These are phyloP conservation scores for Eupithecia tripunctaria DNA, from an alignment of 2,888 invertebrate genomes.

Conservation along the genomic window DNA sequence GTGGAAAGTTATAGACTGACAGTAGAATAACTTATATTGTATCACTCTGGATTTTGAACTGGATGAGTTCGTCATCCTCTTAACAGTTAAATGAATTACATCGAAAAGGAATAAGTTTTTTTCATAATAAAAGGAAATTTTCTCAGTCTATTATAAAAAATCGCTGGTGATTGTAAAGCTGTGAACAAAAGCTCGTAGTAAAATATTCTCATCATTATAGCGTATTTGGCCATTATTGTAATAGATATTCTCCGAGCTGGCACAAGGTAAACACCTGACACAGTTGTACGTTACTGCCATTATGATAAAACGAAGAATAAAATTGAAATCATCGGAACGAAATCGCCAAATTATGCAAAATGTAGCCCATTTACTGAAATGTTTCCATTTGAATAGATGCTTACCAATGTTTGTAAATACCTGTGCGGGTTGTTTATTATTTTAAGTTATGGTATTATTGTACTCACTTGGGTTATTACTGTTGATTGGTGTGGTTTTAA, in stretches of 20 bases:
- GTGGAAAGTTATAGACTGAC: too few relatives aligned
- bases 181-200: background rate
- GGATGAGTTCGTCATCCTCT: too few relatives aligned
- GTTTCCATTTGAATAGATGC: slow-evolving; percentile 13
- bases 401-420: background rate
- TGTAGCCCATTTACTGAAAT: slow-evolving; percentile 19
- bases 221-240: background rate
- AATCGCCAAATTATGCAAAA: slow-evolving; percentile 36
- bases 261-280: slow-evolving; percentile 12
- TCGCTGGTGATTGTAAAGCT: background rate
- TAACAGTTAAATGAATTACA: too few relatives aligned
- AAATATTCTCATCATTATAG: background rate
- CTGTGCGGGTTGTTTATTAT: background rate
- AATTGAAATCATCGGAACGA: slow-evolving; percentile 25
- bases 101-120: too few relatives aligned
- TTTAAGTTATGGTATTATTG: background rate
- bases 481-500: slow-evolving; percentile 62
- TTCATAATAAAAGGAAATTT: too few relatives aligned
- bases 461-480: slow-evolving; percentile 57
- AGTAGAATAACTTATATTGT: too few relatives aligned
- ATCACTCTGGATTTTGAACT: too few relatives aligned
- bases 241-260: background rate
- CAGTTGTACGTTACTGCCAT: slow-evolving; percentile 18
- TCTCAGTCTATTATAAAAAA: background rate
- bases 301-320: slow-evolving; percentile 32